Evolutionary conservation across 2,888 invertebrate genomes (phyloP), one percentile per base, ranked within the genome.

Genomic region (Tineola bisselliella): DNA sequence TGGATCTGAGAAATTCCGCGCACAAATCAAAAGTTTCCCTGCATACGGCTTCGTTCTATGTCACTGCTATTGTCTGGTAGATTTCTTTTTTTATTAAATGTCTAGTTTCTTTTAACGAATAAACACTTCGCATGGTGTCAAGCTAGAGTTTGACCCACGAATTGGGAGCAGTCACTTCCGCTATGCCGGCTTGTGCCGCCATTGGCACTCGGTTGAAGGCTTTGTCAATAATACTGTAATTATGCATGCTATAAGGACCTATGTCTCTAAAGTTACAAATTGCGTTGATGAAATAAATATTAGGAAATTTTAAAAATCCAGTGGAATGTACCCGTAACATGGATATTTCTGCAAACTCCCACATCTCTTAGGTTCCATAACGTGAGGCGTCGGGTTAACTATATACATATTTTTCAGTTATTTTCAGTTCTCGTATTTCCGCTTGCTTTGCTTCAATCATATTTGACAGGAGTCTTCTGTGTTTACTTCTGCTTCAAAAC

Each of bases 21-120:
- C 25, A 54, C 54, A 54, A 54, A 54, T 54, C 54, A 54, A 54
- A 54, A 54, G 54, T 54, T 54, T 11, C 19, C 19, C 54, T 25
- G 48, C 48, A 48, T 17, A 38, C 38, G 38, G 38, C 38, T n/a
- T 12, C 38, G 38, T 10, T 38, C 38, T 10, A 38, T 38, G 38
- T 38, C n/a, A 38, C 38, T 10, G 10, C 11, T 38, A 38, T 38
- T 38, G 5, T 38, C 6, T 38, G 38, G 2, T n/a, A 3, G 25
- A 4, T 4, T 25, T 2, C 25, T 25, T 2, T 25, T 25, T 25
- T 25, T 25, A 25, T 25, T 4, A 25, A 25, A 25, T 25, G 25
- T 25, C 25, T 6, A 25, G 6, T 6, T 25, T 25, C 25, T 4
- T 6, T 25, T 25, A 25, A 25, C n/a, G n/a, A n/a, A n/a, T n/a